phyloP scores from a whole-genome alignment of 2,888 invertebrate species.

The Pycnomerus fuliginosus region DNA sequence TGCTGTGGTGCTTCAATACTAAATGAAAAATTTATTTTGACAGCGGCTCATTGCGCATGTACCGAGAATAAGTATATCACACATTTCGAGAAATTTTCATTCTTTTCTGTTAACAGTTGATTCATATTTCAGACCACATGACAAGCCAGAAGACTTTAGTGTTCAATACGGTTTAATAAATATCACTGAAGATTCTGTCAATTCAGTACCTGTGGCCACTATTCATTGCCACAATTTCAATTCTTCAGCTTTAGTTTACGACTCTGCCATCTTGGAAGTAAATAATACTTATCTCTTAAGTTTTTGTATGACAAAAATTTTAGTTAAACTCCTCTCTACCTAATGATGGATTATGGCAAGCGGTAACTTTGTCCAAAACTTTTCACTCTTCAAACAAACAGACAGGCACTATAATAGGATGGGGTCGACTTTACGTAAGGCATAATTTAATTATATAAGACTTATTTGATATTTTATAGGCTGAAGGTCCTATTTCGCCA shows the following conservation, averaged over 20 bases:
- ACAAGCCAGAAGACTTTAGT: too few species aligned
- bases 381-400: background rate
- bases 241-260: background rate
- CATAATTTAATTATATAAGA: too few species aligned
- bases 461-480: background rate
- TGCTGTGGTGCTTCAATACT: constrained; percentile 28
- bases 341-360: too few species aligned
- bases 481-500: background rate
- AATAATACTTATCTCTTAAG: too few species aligned
- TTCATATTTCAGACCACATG: too few species aligned
- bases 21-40: constrained; percentile 24
- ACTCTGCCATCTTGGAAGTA: background rate
- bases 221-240: background rate
- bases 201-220: background rate
- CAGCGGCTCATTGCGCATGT: constrained; percentile 29
- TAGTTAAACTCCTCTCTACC: too few species aligned
- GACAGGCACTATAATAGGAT: background rate
- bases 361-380: too few species aligned
- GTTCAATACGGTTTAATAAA: background rate
- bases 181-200: background rate
- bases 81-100: background rate
- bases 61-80: constrained; percentile 15
- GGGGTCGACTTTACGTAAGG: background rate
- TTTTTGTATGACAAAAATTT: too few species aligned
- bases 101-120: too few species aligned